phyloP scores from a whole-genome alignment of 1,140 invertebrate genomes.

The Eulimnadia texana region DNA sequence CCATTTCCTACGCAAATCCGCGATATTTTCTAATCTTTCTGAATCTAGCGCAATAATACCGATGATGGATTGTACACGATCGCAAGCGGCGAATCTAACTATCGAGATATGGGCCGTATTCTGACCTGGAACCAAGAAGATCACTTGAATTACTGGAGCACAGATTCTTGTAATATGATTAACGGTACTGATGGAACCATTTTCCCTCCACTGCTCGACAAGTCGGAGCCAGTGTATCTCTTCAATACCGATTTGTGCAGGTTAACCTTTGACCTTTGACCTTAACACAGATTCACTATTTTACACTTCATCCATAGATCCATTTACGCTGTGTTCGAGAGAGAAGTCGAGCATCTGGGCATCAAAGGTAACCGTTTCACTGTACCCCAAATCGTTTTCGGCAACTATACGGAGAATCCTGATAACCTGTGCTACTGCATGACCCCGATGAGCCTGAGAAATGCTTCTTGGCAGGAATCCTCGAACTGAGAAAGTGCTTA shows the following conservation, averaged over 20 bases:
- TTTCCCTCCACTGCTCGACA: constrained; percentile 24
- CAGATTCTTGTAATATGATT: constrained; percentile 21
- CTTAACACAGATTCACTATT: neutral
- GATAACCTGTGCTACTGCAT: constrained; percentile 11
- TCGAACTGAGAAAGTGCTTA: constrained; percentile 8
- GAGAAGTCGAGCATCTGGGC: neutral
- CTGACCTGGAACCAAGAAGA: constrained; percentile 6
- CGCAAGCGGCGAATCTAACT: constrained; percentile 7
- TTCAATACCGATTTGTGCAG: constrained; percentile 25
- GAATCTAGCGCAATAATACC: constrained; percentile 7
- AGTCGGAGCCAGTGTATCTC: constrained; percentile 22
- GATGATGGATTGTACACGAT: constrained; percentile 12
- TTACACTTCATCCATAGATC: neutral
- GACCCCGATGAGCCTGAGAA: neutral
- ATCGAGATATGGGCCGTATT: constrained; percentile 6
- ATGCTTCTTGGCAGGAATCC: constrained; percentile 3
- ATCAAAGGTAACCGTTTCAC: constrained; percentile 10
- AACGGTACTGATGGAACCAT: constrained; percentile 26
- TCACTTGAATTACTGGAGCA: constrained; percentile 16
- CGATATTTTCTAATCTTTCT: neutral
- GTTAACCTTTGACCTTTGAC: constrained; percentile 9
- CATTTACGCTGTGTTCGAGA: constrained; percentile 7
- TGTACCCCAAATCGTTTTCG: constrained; percentile 4
- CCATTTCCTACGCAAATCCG: no score
- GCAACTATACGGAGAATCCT: constrained; percentile 1